Percentiles rank a stretch among this genome's conserved stretches.
These are phyloP conservation scores for Eptesicus fuscus DNA, from an alignment of 2,113 vertebrate species.

Conservation along the genomic window DNA sequence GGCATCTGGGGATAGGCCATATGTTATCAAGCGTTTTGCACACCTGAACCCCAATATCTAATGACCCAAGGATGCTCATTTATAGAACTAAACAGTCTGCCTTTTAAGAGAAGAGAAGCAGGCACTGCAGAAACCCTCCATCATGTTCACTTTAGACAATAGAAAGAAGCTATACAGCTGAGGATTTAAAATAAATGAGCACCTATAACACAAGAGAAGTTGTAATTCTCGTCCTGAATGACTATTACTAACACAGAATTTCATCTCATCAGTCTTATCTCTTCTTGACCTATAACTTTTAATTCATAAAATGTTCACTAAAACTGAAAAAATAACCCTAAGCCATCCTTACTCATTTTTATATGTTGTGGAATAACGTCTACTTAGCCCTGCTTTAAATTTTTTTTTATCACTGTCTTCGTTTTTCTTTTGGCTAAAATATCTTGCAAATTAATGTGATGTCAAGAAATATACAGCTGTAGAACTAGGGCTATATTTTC, in stretches of 20 bases:
- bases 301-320: slow-evolving; percentile 15
- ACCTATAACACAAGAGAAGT: not conserved
- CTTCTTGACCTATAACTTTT: not conserved
- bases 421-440: not conserved
- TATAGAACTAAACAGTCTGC: slow-evolving; percentile 43
- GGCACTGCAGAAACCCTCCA: not conserved
- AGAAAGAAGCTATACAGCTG: not conserved
- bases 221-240: not conserved
- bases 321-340: not conserved
- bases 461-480: not conserved
- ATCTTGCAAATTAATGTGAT: not conserved
- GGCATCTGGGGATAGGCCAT: slow-evolving; percentile 50
- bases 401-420: not conserved
- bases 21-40: slow-evolving; percentile 52
- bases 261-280: not conserved
- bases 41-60: slow-evolving; percentile 68
- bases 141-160: slow-evolving; percentile 2
- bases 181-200: slow-evolving; percentile 30
- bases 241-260: not conserved
- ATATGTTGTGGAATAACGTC: not conserved
- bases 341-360: not conserved
- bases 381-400: not conserved
- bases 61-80: slow-evolving; percentile 42
- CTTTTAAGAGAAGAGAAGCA: slow-evolving; percentile 27
- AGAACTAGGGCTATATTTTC: slow-evolving; percentile 4